phyloP scores from a whole-genome alignment of 2,797 vertebrate species.

The Sebastes nivosus region DNA sequence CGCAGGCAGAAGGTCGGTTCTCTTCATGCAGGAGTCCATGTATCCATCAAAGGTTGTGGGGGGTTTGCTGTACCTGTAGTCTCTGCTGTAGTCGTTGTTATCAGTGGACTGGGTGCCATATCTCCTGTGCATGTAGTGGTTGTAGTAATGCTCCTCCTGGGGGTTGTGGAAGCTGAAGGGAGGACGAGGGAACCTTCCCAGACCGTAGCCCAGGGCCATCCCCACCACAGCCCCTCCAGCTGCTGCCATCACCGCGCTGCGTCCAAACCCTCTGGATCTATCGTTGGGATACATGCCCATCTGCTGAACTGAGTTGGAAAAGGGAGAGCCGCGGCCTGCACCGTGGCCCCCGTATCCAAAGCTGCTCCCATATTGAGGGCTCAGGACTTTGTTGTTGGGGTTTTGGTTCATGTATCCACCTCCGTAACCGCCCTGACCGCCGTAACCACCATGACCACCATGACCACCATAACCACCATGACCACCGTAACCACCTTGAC shows the following conservation, averaged over 20 bases:
- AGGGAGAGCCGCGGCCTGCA: slow-evolving; percentile 68
- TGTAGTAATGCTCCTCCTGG: slow-evolving; percentile 75
- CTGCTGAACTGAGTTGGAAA: slow-evolving; percentile 63
- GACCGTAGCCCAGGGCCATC: slow-evolving; percentile 79
- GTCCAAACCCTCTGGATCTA: slow-evolving; percentile 74
- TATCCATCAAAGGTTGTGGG: slow-evolving; percentile 48
- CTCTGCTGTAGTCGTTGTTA: slow-evolving; percentile 60
- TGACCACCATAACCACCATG: slow-evolving; percentile 15
- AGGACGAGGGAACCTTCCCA: slow-evolving; percentile 75
- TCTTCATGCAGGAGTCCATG: slow-evolving; percentile 74
- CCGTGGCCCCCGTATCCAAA: slow-evolving; percentile 65
- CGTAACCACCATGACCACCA: slow-evolving; percentile 15
- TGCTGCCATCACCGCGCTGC: slow-evolving; percentile 68
- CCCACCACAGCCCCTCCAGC: slow-evolving; percentile 69
- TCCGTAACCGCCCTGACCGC: slow-evolving; percentile 15
- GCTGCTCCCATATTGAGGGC: slow-evolving; percentile 74
- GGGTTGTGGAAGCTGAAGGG: slow-evolving; percentile 62
- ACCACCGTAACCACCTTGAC: slow-evolving; percentile 8
- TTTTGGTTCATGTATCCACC: slow-evolving; percentile 77
- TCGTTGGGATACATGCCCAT: slow-evolving; percentile 66
- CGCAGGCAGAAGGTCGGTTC: slow-evolving; percentile 54
- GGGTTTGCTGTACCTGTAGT: slow-evolving; percentile 56
- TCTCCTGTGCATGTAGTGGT: slow-evolving; percentile 76
- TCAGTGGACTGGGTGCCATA: slow-evolving; percentile 67
- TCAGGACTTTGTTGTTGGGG: slow-evolving; percentile 78